Conservation (phyloP, 2,888 invertebrate species). For the Apotomis turbidana region DNA sequence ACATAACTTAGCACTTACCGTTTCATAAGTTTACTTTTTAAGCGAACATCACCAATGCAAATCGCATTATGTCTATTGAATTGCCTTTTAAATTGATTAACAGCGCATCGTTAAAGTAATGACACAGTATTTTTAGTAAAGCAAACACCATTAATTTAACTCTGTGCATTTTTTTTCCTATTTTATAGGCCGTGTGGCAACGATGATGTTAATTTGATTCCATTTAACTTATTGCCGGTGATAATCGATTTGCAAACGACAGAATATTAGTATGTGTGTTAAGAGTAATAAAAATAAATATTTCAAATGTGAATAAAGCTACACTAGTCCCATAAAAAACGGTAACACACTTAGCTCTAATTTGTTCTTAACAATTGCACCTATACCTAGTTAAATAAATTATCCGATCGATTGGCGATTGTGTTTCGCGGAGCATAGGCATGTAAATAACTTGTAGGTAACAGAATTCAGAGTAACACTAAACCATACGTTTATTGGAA, state of each 20-base stretch:
- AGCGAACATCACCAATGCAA: conserved; percentile 47
- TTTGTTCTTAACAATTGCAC: no score
- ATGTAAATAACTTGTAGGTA: conserved; percentile 52
- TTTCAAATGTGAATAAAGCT: no score
- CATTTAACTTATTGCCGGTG: neutral
- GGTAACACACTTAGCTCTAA: no score
- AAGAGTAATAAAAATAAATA: no score
- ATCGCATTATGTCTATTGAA: conserved; percentile 37
- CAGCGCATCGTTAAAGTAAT: conserved; percentile 12
- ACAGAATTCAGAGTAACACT: conserved; percentile 60
- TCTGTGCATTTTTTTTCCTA: conserved; percentile 14
- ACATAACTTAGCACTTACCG: conserved; percentile 26
- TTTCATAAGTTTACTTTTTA: conserved; percentile 47
- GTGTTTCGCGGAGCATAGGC: conserved; percentile 53
- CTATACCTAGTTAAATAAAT: neutral
- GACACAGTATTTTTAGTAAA: conserved; percentile 26
- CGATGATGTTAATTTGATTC: conserved; percentile 15
- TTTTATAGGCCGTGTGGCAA: conserved; percentile 1
- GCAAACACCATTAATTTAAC: conserved; percentile 25
- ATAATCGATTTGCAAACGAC: neutral
- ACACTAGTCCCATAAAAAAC: no score
- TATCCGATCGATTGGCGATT: conserved; percentile 48
- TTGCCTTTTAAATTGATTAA: conserved; percentile 31
- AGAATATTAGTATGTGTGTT: neutral
- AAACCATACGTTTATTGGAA: conserved; percentile 64